Percentiles rank a stretch among this genome's conserved stretches.
phyloP scores from a whole-genome alignment of 2,888 invertebrate genomes.

The Alentia gelatinosa region DNA sequence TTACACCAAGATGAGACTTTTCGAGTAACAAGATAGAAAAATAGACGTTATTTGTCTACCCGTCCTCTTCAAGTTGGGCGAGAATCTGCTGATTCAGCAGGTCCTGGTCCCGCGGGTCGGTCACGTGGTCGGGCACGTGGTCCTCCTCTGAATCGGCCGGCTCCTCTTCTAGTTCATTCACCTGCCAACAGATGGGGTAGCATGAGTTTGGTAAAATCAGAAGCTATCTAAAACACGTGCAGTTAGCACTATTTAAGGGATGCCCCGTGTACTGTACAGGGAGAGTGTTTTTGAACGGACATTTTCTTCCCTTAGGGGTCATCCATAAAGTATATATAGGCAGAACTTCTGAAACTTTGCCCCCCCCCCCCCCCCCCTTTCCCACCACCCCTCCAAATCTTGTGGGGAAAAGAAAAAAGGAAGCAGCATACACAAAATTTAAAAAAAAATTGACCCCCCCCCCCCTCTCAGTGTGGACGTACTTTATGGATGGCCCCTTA shows the following conservation, averaged over 20 bases:
- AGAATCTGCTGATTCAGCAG: conserved; percentile 23
- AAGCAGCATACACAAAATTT: no score
- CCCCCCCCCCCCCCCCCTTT: no score
- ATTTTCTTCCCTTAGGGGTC: not conserved
- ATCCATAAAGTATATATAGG: not conserved
- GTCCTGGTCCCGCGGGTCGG: not conserved
- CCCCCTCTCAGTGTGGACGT: no score
- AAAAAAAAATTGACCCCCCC: no score
- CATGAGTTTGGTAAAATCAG: not conserved
- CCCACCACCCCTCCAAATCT: no score
- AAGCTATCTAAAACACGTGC: not conserved
- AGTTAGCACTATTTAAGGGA: not conserved
- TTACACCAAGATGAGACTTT: no score
- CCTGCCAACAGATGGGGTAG: not conserved
- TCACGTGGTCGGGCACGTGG: not conserved
- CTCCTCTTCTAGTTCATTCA: conserved; percentile 42
- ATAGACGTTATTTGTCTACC: no score
- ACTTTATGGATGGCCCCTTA: no score
- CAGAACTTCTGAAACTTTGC: no score
- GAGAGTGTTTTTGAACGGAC: not conserved
- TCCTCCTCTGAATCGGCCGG: not conserved
- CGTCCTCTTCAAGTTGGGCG: conserved; percentile 19
- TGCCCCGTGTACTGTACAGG: not conserved
- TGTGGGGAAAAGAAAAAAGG: no score
- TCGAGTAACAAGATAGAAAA: no score